Evolutionary conservation across 2,113 vertebrate genomes (phyloP).

Genomic region (Chaenogobius annularis): DNA sequence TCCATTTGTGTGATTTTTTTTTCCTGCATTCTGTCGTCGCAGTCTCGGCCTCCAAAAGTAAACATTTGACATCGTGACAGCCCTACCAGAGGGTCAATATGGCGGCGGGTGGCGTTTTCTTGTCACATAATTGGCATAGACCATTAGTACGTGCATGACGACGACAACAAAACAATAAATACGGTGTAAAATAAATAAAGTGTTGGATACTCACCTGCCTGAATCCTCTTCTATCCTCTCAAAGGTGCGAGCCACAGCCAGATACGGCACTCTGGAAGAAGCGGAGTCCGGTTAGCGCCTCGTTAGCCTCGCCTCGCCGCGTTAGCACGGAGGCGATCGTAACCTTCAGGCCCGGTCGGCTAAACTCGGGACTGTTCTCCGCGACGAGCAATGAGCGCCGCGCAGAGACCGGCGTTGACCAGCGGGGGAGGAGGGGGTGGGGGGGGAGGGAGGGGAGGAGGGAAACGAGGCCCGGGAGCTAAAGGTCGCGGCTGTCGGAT

Average conservation of each 20-base stretch:
- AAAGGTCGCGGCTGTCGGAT: constrained; percentile 19
- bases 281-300: constrained; percentile 27
- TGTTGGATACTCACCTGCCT: constrained; percentile 78
- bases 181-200: not conserved
- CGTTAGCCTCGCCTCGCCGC: constrained; percentile 40
- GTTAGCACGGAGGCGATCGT: constrained; percentile 14
- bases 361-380: constrained; percentile 31
- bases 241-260: constrained; percentile 89
- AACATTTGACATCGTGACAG: too few relatives aligned
- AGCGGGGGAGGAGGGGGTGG: not conserved
- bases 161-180: too few relatives aligned
- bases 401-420: constrained; percentile 33
- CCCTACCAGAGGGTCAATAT: too few relatives aligned
- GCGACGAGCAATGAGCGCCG: constrained; percentile 40
- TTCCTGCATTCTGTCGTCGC: too few relatives aligned
- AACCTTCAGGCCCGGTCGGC: constrained; percentile 20
- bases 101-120: too few relatives aligned
- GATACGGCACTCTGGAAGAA: constrained; percentile 83
- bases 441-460: not conserved
- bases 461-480: constrained; percentile 1
- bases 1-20: too few relatives aligned
- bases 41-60: too few relatives aligned
- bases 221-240: constrained; percentile 90
- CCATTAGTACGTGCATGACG: too few relatives aligned
- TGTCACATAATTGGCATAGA: too few relatives aligned